Base-by-base conservation (phyloP, 2,888 invertebrate genomes). In the Phortica magna region DNA sequence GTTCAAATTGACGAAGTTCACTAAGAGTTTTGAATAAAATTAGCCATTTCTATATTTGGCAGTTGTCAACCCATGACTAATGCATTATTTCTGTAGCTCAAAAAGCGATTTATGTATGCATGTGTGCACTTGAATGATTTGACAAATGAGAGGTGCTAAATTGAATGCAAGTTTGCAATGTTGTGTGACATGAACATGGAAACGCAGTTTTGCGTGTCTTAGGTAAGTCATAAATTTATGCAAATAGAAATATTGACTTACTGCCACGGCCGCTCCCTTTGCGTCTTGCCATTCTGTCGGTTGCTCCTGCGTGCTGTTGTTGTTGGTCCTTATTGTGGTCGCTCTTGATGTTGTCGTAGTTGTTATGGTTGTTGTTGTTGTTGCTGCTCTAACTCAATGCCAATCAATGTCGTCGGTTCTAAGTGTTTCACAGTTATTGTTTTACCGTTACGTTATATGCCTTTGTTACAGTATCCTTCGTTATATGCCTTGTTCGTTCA, bases 241-340 rank as follows among this genome's bases (percentile, higher is more conserved):
- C 10, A 74, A 61, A 64, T 41, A 73, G 14, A 67, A 71, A 41
- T 43, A 31, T 76, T 14, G 77, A 89, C 90, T 90, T 85, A 90
- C 90, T 90, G 82, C 89, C 89, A 86, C 89, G 85, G 74, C 87
- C 87, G 87, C 88, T 88, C 81, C 90, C 90, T 81, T 83, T 89
- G 82, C 90, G 90, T 79, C 90, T 83, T 76, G 90, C 90, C 90
- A 90, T 89, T 53, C 79, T 82, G 78, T 61, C 73, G 55, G 7
- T 70, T 17, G 48, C 48, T 17, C 42, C 14, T 41, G 19, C 14
- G 59, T 57, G 77, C 22, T 67, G 53, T 61, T 61, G 61, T 64
- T 57, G 65, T 10, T 31, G 42, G 53, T 31, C 31, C 22, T 17
- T 71, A 42, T 39, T 39, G 67, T 53, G 39, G 22, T 53, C 22